Conservation (phyloP, 2,113 vertebrate species). For the Marmota flaviventris region DNA sequence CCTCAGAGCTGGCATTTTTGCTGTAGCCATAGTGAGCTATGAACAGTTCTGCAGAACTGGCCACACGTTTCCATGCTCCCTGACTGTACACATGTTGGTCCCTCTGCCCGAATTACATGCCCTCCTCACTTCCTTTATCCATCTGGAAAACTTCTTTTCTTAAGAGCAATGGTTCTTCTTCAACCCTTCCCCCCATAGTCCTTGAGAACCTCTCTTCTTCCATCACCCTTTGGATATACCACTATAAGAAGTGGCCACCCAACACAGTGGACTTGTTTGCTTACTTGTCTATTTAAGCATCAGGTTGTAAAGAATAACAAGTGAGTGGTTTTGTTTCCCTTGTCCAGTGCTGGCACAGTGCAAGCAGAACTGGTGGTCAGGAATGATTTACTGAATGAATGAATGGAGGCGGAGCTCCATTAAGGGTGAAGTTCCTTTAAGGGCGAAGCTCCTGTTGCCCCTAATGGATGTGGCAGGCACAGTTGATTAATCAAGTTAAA, state of each 20-base stretch:
- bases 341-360: background rate
- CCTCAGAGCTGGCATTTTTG: background rate
- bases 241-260: rapidly evolving
- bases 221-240: background rate
- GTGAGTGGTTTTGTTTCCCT: background rate
- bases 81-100: background rate
- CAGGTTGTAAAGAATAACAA: background rate
- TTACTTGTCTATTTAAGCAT: background rate
- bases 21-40: background rate
- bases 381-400: background rate
- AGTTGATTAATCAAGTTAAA: background rate
- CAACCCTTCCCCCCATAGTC: background rate
- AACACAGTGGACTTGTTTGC: background rate
- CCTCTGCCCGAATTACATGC: background rate
- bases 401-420: background rate
- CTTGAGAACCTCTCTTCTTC: background rate
- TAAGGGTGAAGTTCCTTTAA: no score
- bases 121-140: background rate
- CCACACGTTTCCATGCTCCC: background rate
- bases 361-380: background rate
- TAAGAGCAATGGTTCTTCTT: background rate
- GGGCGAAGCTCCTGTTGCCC: background rate
- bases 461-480: background rate
- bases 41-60: background rate
- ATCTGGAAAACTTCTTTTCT: background rate